Evolutionary conservation across 2,113 vertebrate genomes (phyloP), one percentile per base, ranked within the genome.

Genomic region (Mystacornis crossleyi): DNA sequence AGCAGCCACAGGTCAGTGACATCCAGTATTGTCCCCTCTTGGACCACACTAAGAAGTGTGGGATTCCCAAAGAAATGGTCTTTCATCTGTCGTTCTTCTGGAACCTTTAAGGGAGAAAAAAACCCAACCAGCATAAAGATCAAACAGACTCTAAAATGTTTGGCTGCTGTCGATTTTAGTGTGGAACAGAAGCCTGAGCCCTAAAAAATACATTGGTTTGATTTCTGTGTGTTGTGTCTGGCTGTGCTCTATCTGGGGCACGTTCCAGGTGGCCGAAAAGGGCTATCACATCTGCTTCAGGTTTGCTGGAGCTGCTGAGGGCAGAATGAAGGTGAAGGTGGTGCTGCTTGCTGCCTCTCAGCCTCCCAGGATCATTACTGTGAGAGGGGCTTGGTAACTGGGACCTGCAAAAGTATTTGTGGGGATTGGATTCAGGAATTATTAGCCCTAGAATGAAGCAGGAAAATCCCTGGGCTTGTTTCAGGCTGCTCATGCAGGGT

Each of bases 1-100:
- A 54, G 31, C 42, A 3, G 72, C 40, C 28, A 12, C 77, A 72
- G 97, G 97, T 98, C 81, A 97, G 97, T 90, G 24, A 51, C 31
- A 55, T 82, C 87, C 89, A 16, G 21, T 34, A 8, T 10, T 10
- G 45, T 36, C 17, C 10, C 4, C 18, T 55, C 60, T 57, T 45
- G 1, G 5, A 26, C 18, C 33, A 3, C 24, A 3, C 43, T 61
- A 12, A 29, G 54, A 51, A 21, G 15, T 18, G 17, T 8, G 14
- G 17, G 17, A 11, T 74, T 87, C 53, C 45, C 29, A 16, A 33
- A 87, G 53, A 57, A 81, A 42, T n/a, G 23, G 6, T 21, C 48
- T 55, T 78, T 67, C 29, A 14, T 54, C 47, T 28, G 5, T 47
- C 60, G 6, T 72, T 84, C 54, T 62, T 19, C 26, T n/a, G 5